These are phyloP conservation scores for Pao palembangensis DNA, from an alignment of 2,113 vertebrate species.

Conservation along the genomic window DNA sequence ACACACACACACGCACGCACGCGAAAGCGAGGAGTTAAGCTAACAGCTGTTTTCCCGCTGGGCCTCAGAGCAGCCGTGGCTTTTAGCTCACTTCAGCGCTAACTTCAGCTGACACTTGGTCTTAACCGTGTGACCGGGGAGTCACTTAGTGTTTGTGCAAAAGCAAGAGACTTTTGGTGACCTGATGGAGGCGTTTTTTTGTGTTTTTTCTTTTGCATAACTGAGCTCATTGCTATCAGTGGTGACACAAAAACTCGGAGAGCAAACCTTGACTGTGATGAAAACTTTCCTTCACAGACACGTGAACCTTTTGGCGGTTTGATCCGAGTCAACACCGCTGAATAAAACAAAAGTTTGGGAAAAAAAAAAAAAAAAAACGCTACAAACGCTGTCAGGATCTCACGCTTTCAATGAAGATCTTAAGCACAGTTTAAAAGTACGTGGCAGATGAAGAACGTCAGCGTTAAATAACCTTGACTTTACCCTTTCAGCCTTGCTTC, in stretches of 20 bases:
- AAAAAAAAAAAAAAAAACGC: no score
- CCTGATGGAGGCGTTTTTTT: slow-evolving; percentile 19
- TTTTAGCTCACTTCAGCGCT: slow-evolving; percentile 59
- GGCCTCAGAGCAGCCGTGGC: slow-evolving; percentile 48
- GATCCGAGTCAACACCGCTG: no score
- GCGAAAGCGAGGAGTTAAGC: slow-evolving; percentile 28
- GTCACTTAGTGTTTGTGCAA: slow-evolving; percentile 45
- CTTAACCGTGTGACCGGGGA: slow-evolving; percentile 53
- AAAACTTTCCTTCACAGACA: no score
- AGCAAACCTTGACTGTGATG: not conserved
- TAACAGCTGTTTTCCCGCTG: slow-evolving; percentile 52
- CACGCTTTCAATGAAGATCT: not conserved
- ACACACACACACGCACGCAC: not conserved
- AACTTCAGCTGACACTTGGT: slow-evolving; percentile 59
- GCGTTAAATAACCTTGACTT: slow-evolving; percentile 24
- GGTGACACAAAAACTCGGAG: not conserved
- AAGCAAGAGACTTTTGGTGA: slow-evolving; percentile 35
- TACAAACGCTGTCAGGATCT: not conserved
- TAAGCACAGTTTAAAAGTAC: not conserved
- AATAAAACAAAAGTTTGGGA: no score
- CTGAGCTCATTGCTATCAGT: slow-evolving; percentile 15
- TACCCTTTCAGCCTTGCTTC: slow-evolving; percentile 9
- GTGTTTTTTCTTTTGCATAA: slow-evolving; percentile 6
- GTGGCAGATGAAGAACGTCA: not conserved
- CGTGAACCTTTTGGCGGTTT: no score